A percentile compares a stretch with the other conserved stretches of the same genome.
phyloP scores from a whole-genome alignment of 1,140 invertebrate species.

The Saccostrea cuccullata region DNA sequence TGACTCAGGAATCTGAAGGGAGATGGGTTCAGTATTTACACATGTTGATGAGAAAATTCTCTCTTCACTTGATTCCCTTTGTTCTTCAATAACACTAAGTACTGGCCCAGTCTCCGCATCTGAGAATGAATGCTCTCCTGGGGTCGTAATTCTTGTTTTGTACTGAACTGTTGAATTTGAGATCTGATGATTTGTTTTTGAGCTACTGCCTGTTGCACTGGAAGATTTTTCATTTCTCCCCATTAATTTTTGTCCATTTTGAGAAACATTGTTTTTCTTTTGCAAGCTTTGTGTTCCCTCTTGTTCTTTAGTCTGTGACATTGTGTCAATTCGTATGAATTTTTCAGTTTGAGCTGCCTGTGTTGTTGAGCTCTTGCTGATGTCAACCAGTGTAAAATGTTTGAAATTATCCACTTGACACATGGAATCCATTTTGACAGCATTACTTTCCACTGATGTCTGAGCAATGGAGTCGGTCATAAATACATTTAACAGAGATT shows the following conservation, averaged over 20 bases:
- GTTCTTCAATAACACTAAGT: slow-evolving; percentile 13
- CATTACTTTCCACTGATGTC: background rate
- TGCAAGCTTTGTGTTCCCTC: background rate
- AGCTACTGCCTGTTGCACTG: background rate
- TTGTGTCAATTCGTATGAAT: background rate
- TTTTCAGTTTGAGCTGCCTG: slow-evolving; percentile 26
- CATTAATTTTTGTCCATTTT: background rate
- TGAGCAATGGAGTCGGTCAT: slow-evolving; percentile 38
- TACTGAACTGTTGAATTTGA: slow-evolving; percentile 4
- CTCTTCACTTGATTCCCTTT: background rate
- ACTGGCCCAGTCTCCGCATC: slow-evolving; percentile 5
- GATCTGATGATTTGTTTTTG: background rate
- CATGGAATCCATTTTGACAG: background rate
- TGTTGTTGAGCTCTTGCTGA: slow-evolving; percentile 25
- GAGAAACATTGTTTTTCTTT: background rate
- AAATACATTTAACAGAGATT: background rate
- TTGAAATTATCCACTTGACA: slow-evolving; percentile 26
- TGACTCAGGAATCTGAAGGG: background rate
- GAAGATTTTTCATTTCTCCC: background rate
- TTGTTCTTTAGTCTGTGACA: slow-evolving; percentile 24
- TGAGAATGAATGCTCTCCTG: background rate
- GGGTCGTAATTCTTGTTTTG: background rate
- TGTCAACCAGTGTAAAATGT: slow-evolving; percentile 10
- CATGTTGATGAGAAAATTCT: background rate
- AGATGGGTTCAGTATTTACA: background rate